These are phyloP conservation scores for Coptodon bakossiorum DNA, from an alignment of 2,113 vertebrate genomes.

Conservation along the genomic window DNA sequence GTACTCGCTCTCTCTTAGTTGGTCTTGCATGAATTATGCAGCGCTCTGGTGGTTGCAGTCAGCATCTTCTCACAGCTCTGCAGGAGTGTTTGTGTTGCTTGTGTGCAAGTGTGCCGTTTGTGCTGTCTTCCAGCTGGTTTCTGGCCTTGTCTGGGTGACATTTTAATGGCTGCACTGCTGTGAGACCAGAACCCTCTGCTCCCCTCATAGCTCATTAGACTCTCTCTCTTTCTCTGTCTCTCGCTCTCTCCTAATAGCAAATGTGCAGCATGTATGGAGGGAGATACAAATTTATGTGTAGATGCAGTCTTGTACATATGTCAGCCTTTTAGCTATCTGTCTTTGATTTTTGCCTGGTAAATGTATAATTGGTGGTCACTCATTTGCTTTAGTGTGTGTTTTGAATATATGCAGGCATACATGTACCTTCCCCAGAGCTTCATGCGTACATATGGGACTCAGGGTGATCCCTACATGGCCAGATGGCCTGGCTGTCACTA, in stretches of 20 bases:
- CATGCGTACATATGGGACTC: constrained; percentile 36
- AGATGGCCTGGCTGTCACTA: constrained; percentile 56
- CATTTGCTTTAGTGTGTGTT: neutral
- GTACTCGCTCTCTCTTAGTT: neutral
- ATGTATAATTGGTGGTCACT: neutral
- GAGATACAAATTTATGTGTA: neutral
- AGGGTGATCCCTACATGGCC: constrained; percentile 31
- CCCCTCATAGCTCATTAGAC: constrained; percentile 41
- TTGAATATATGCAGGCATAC: neutral
- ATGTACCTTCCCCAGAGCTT: constrained; percentile 33
- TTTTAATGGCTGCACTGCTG: constrained; percentile 60
- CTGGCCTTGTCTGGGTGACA: constrained; percentile 49
- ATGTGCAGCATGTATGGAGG: neutral
- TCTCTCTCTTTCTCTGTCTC: neutral
- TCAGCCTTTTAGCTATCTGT: neutral
- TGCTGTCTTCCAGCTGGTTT: constrained; percentile 48
- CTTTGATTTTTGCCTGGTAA: neutral
- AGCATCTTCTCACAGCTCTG: constrained; percentile 26
- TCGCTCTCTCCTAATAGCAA: neutral
- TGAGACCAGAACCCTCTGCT: constrained; percentile 44
- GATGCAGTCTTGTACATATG: neutral
- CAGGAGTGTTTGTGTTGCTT: constrained; percentile 8
- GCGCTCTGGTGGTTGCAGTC: constrained; percentile 19
- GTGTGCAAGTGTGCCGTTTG: neutral
- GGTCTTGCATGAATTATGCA: constrained; percentile 46